A percentile compares a stretch with the other conserved stretches of the same genome.
These are phyloP conservation scores for Acanthisitta chloris DNA, from an alignment of 2,113 vertebrate genomes.

Conservation along the genomic window DNA sequence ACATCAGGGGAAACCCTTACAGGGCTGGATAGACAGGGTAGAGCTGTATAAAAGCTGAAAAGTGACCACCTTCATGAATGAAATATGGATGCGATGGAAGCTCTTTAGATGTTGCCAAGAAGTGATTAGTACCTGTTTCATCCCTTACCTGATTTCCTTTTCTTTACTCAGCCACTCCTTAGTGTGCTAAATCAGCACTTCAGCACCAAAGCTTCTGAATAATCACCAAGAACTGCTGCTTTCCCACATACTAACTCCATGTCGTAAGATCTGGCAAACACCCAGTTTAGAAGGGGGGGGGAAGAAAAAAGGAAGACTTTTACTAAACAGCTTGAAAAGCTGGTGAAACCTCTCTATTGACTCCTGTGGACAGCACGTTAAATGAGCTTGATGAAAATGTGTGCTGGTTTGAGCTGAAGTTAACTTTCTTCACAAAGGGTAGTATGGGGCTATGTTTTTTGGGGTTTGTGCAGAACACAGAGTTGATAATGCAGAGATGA, in stretches of 20 bases:
- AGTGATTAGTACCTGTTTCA: conserved; percentile 4
- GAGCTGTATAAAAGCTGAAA: not conserved
- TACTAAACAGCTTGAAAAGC: not conserved
- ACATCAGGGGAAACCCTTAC: not conserved
- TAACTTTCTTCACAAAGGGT: no score
- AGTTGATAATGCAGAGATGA: no score
- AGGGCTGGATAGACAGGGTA: not conserved
- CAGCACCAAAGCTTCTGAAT: not conserved
- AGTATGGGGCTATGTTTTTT: no score
- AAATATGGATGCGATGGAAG: not conserved
- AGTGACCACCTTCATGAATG: not conserved
- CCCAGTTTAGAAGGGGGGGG: not conserved
- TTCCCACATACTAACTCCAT: not conserved
- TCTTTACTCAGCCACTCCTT: conserved; percentile 24
- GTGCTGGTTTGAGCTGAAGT: no score
- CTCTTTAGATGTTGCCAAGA: not conserved
- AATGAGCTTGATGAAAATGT: not conserved
- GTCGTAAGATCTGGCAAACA: not conserved
- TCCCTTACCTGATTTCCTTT: not conserved
- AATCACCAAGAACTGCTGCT: not conserved
- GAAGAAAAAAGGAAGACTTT: not conserved
- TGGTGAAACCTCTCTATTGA: not conserved
- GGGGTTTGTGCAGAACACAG: no score
- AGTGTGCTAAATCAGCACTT: conserved; percentile 34
- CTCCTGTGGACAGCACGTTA: not conserved